Base-by-base conservation (phyloP, 1,140 invertebrate species). In the Ganaspis sp. region DNA sequence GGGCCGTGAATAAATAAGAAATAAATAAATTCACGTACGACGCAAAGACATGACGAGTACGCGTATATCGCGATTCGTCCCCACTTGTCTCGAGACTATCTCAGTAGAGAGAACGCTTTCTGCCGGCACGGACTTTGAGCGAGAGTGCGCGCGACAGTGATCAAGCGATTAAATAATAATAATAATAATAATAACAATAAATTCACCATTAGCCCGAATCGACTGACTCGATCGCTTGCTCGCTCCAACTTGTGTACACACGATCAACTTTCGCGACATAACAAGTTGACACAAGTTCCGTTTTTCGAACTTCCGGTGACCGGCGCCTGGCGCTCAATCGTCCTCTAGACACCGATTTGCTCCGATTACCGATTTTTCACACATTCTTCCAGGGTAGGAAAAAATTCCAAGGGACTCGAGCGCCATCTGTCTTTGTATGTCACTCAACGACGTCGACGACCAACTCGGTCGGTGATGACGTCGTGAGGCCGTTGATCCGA, bases 71-170 rank as follows among this genome's bases (percentile, higher is more conserved):
- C 12, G 23, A 58, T 26, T 26, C 26, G 58, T 58, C 58, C 58
- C 58, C 58, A 64, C 58, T 64, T 29, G 58, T 64, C 58, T 34
- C 58, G 21, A 12, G 58, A 64, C 58, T 64, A 64, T 64, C 58
- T n/a, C n/a, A n/a, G n/a, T n/a, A n/a, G 58, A 26, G 23, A 15
- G 17, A 17, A 17, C 45, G 15, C 23, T 26, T 64, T 29, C 58
- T 4, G n/a, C 54, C 3, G 5, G 23, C 58, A 11, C 58, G 58
- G 58, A 64, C 58, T 64, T 64, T 64, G 21, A 64, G 58, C 58
- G 23, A 64, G 58, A 29, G 58, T 29, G 58, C 58, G 58, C 58
- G 58, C 23, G 58, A 29, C 26, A n/a, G 12, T 64, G 58, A 64
- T 64, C 58, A 64, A 12, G 11, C 58, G 5, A 34, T 64, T 17